Conservation (phyloP, 35 echinoderm and acorn worm species). For the Holothuria glaberrima region DNA sequence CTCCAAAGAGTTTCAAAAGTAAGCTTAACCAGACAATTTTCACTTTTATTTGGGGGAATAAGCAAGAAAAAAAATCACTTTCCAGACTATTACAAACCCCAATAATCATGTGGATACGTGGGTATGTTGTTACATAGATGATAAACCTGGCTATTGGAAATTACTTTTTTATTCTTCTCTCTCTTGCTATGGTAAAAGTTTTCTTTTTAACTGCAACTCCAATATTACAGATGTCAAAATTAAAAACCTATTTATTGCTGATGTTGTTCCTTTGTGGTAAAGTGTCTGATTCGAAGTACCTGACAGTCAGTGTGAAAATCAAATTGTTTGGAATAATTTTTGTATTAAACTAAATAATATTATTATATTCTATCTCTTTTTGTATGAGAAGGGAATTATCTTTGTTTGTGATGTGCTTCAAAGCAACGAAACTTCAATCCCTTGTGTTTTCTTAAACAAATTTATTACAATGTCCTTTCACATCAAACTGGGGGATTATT, state of each 20-base stretch:
- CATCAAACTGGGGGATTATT: too few species aligned
- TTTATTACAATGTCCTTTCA: too few species aligned
- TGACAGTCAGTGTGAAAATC: background rate
- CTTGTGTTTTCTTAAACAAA: too few species aligned
- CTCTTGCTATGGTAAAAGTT: background rate
- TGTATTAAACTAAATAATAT: too few species aligned
- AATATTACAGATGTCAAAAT: background rate
- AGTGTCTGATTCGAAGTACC: background rate
- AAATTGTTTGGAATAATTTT: background rate
- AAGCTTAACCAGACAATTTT: constrained; percentile 15
- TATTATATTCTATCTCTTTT: too few species aligned
- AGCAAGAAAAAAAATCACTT: constrained; percentile 4
- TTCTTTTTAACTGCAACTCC: background rate
- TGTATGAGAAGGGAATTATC: too few species aligned
- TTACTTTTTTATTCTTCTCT: background rate
- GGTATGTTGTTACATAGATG: background rate
- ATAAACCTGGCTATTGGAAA: background rate
- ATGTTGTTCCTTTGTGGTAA: background rate
- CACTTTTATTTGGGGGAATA: constrained; percentile 32
- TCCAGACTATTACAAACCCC: background rate
- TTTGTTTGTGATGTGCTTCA: too few species aligned
- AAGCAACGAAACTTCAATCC: too few species aligned
- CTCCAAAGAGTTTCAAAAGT: background rate
- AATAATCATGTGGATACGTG: background rate
- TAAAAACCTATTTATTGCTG: background rate